Evolutionary conservation across 2,888 invertebrate genomes (phyloP).

Genomic region (Trisateles emortualis): DNA sequence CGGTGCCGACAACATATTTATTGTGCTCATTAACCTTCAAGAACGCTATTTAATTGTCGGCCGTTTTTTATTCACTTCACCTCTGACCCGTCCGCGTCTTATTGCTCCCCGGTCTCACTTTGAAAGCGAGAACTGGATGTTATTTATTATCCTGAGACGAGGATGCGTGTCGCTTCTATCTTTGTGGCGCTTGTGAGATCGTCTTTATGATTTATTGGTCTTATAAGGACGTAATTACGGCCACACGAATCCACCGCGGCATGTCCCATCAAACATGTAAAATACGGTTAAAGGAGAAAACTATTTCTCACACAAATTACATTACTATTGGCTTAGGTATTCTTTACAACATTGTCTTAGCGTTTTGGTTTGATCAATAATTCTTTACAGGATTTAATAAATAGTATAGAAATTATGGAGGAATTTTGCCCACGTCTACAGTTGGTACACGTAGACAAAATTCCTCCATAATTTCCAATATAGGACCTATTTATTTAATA

Average conservation of each 20-base stretch:
- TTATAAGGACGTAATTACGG: slow-evolving; percentile 82
- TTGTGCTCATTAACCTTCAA: slow-evolving; percentile 87
- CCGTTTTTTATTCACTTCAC: slow-evolving; percentile 87
- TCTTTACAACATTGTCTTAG: not conserved
- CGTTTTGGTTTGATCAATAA: not conserved
- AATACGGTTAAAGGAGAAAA: slow-evolving; percentile 24
- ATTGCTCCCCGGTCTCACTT: slow-evolving; percentile 84
- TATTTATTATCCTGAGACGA: slow-evolving; percentile 82
- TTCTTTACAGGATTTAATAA: slow-evolving; percentile 12
- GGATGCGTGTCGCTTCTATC: slow-evolving; percentile 82
- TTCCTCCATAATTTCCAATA: not conserved
- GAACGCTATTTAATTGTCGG: slow-evolving; percentile 87
- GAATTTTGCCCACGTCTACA: no score
- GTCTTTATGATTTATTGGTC: slow-evolving; percentile 79
- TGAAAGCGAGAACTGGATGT: slow-evolving; percentile 84
- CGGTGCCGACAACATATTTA: slow-evolving; percentile 87
- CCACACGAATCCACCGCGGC: slow-evolving; percentile 58
- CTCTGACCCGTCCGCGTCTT: slow-evolving; percentile 85
- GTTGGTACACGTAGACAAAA: no score
- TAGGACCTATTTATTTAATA: slow-evolving; percentile 38
- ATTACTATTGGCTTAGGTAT: slow-evolving; percentile 12
- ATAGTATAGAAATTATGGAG: slow-evolving; percentile 11
- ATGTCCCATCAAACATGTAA: slow-evolving; percentile 28
- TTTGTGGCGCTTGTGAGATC: slow-evolving; percentile 82
- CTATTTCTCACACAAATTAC: slow-evolving; percentile 16